A percentile compares a stretch with the other conserved stretches of the same genome.
Conservation (phyloP, 1,140 invertebrate species). For the Zaprionus inermis region DNA sequence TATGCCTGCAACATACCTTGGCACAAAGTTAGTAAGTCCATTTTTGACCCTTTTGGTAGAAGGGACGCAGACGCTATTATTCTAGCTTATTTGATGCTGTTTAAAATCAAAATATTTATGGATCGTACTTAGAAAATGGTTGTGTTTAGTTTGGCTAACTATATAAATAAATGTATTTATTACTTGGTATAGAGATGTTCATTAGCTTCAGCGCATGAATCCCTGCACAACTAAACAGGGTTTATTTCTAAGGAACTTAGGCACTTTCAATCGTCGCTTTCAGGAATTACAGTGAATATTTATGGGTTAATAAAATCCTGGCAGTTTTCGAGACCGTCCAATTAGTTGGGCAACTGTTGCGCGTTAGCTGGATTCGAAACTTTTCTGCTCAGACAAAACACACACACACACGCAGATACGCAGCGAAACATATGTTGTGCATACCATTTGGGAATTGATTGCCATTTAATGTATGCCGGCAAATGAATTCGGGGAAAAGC, state of each 20-base stretch:
- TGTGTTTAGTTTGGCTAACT: no score
- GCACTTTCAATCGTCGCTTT: not conserved
- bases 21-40: no score
- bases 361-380: not conserved
- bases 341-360: constrained; percentile 9
- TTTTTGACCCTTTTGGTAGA: no score
- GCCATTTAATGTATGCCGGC: constrained; percentile 22
- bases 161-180: no score
- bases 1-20: no score
- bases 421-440: constrained; percentile 15
- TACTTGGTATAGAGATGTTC: no score
- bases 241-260: no score
- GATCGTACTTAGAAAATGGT: not conserved
- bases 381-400: not conserved
- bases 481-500: not conserved
- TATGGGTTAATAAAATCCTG: not conserved
- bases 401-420: not conserved
- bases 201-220: no score
- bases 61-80: no score
- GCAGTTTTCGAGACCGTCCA: not conserved
- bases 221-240: no score
- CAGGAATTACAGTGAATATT: not conserved
- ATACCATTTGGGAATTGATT: constrained; percentile 38
- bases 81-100: no score
- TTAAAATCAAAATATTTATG: no score